Evolutionary conservation across 1,140 invertebrate genomes (phyloP), one percentile per base, ranked within the genome.

Genomic region (Papilio helenus): DNA sequence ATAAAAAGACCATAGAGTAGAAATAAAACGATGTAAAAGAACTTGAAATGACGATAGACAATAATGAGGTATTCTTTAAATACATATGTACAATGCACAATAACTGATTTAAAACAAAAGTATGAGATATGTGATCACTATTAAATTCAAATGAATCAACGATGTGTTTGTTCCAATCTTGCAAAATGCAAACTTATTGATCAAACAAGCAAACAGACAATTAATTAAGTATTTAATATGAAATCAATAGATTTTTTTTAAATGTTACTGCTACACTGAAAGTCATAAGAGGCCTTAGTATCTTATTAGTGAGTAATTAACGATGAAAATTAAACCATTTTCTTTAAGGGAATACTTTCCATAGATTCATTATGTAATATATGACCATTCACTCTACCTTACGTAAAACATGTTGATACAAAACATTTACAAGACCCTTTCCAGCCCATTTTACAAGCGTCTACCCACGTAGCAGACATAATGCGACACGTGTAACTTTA

Each of bases 401-500:
- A 68, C 14, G 26, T 29, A 68, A 29, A 68, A 68, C 26, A 29
- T 29, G 58, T 61, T 26, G 26, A 68, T 34, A 68, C 61, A 29
- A 68, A 68, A 68, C 61, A 68, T 68, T 68, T 29, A 68, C 61
- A 74, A 74, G 72, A 26, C 72, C 72, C 72, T 74, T 42, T 74
- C 72, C 44, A 74, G 72, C 44, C 72, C 44, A 74, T 74, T 74
- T 74, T 46, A 23, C 4, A 74, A 74, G 72, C 72, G 42, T 74
- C 77, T 79, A 55, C 79, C 86, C 90, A 91, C 89, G 88, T 90
- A 88, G 80, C 16, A 81, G 79, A 79, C 84, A 90, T 90, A 90
- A 88, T 85, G 79, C 82, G 73, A 89, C 89, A 92, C 89, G 88
- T 89, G 89, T 89, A 79, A 83, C 79, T 20, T 88, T 91, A 90